A percentile compares a stretch with the other conserved stretches of the same genome.
Conservation (phyloP, 2,888 invertebrate genomes). For the Therioaphis trifolii region DNA sequence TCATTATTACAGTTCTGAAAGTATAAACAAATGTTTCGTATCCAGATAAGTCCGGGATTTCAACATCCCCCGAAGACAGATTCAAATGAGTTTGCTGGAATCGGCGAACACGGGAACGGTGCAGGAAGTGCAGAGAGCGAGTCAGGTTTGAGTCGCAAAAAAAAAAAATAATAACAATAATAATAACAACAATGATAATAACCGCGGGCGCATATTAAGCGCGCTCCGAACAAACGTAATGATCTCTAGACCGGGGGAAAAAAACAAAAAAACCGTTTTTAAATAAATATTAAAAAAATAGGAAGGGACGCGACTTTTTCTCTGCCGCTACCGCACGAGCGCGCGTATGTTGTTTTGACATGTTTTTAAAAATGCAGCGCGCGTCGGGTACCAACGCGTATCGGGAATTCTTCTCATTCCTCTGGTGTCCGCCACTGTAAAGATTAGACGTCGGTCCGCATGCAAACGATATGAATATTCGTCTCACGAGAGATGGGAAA, state of each 20-base stretch:
- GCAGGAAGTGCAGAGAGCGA: not conserved
- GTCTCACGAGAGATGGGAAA: too few relatives aligned
- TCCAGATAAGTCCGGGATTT: slow-evolving; percentile 59
- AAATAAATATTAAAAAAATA: not conserved
- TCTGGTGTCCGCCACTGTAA: not conserved
- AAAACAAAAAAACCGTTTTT: not conserved
- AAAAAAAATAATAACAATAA: not conserved
- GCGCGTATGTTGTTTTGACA: slow-evolving; percentile 24
- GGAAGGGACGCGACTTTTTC: not conserved
- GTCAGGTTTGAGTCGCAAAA: too few relatives aligned
- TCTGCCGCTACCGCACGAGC: not conserved
- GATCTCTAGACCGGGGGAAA: not conserved
- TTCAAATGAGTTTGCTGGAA: slow-evolving; percentile 52
- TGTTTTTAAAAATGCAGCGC: slow-evolving; percentile 32
- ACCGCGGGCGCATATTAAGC: slow-evolving; percentile 1
- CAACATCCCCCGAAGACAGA: slow-evolving; percentile 46
- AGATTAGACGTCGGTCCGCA: not conserved
- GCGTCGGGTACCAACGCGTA: slow-evolving; percentile 24
- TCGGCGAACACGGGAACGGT: not conserved
- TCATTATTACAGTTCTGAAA: slow-evolving; percentile 60
- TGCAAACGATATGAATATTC: too few relatives aligned
- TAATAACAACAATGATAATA: not conserved
- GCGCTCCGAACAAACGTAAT: slow-evolving; percentile 19
- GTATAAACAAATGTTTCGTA: slow-evolving; percentile 60
- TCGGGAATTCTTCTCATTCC: slow-evolving; percentile 26